Conservation (phyloP, 2,113 vertebrate genomes). For the Ammodytes dubius region DNA sequence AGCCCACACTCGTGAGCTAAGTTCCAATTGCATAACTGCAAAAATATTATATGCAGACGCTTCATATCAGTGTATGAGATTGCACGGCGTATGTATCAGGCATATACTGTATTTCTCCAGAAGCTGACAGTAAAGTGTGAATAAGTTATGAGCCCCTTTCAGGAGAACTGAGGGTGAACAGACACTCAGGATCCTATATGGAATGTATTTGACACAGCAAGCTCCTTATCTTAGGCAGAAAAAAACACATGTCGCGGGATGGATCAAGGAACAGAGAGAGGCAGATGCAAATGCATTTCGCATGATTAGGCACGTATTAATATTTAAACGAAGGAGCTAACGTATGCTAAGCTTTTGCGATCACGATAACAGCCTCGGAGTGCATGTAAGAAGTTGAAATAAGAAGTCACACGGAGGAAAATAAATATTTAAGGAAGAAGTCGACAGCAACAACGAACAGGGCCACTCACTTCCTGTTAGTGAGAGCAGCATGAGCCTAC, state of each 20-base stretch:
- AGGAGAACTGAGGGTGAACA: slow-evolving; percentile 8
- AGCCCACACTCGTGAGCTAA: neutral
- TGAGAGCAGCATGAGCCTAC: slow-evolving; percentile 36
- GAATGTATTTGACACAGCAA: slow-evolving; percentile 4
- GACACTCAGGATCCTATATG: neutral
- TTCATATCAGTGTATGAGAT: slow-evolving; percentile 6
- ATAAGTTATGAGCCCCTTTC: slow-evolving; percentile 28
- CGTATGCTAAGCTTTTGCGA: slow-evolving; percentile 11
- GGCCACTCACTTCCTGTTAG: slow-evolving; percentile 32
- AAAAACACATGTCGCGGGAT: slow-evolving; percentile 22
- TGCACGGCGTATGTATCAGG: slow-evolving; percentile 19
- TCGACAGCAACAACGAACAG: neutral
- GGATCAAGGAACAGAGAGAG: slow-evolving; percentile 9
- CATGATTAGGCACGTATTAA: slow-evolving; percentile 25
- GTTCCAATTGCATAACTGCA: neutral
- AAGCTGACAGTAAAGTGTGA: slow-evolving; percentile 28
- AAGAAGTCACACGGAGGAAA: slow-evolving; percentile 31
- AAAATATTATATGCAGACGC: slow-evolving; percentile 9
- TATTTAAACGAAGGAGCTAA: slow-evolving; percentile 36
- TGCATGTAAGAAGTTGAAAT: slow-evolving; percentile 40
- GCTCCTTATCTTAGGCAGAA: slow-evolving; percentile 6
- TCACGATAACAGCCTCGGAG: slow-evolving; percentile 22
- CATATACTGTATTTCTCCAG: neutral
- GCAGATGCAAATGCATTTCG: slow-evolving; percentile 24
- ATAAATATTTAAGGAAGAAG: neutral